Evolutionary conservation across 2,888 invertebrate species (phyloP), one percentile per base, ranked within the genome.

Genomic region (Phengaris arion): DNA sequence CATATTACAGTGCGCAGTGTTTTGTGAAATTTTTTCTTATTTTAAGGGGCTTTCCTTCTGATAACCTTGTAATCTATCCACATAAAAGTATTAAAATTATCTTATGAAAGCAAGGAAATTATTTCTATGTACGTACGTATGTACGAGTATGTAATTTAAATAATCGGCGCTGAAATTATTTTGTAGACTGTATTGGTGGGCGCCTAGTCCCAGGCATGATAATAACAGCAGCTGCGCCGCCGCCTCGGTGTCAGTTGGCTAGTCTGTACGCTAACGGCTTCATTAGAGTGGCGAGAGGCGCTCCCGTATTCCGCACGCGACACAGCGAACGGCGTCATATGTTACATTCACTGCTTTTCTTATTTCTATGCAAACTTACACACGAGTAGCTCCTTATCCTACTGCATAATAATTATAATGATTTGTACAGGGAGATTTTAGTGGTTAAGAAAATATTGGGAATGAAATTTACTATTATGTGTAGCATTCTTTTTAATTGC

Each of bases 241-340:
- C 83, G 83, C 81, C 81, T 81, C 82, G 85, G 83, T 86, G 87
- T 86, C 86, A 87, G 86, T 86, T 85, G 87, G 86, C 86, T 85
- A 84, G 87, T 86, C 87, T 84, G 87, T 86, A 86, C 85, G 85
- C 84, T 89, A 87, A 89, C 88, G 86, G 86, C 90, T 91, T 91
- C 90, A 90, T 91, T 90, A 90, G 86, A 83, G 81, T 81, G 82
- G 81, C 83, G 75, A 52, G 73, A 77, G 77, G 82, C 83, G 82
- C 83, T 59, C 59, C 59, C 64, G 64, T 64, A 64, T 64, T 64
- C 64, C 64, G 13, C 64, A 64, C 64, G 35, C 64, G 64, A 64
- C 64, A 64, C 64, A 45, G 6, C 35, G 35, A 35, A 52, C 52
- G 52, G 64, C 64, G 64, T 64, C 64, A 64, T 64, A 45, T 64